phyloP scores from a whole-genome alignment of 2,113 vertebrate genomes.

The Perognathus longimembris region DNA sequence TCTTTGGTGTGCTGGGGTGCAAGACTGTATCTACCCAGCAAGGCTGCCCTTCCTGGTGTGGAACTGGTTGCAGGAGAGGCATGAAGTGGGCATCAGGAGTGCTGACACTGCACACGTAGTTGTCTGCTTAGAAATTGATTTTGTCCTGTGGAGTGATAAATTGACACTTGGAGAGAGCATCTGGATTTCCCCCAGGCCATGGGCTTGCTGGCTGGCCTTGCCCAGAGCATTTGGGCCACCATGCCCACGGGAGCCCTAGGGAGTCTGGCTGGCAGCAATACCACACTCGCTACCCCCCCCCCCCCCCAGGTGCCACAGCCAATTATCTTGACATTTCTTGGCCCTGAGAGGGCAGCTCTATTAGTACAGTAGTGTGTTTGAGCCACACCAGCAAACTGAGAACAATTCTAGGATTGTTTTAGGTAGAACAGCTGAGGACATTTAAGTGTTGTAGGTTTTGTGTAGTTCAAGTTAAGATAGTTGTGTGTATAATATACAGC shows the following conservation, averaged over 20 bases:
- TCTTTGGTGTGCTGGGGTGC: background rate
- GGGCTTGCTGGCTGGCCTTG: background rate
- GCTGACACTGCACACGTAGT: background rate
- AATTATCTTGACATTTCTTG: background rate
- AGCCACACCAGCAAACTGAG: background rate
- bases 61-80: background rate
- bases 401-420: background rate
- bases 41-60: background rate
- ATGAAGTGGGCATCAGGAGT: fast-evolving
- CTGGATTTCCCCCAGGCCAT: constrained; percentile 41
- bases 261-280: background rate
- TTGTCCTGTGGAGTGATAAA: constrained; percentile 45
- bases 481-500: fast-evolving
- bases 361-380: background rate
- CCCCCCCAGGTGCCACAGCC: background rate
- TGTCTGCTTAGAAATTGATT: constrained; percentile 30
- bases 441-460: background rate
- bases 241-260: background rate
- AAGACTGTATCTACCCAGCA: too few species aligned
- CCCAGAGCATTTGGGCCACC: background rate
- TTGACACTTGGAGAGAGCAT: constrained; percentile 43
- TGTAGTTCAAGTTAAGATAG: background rate
- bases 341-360: fast-evolving
- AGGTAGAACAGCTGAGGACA: background rate
- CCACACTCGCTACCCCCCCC: fast-evolving